Conservation (phyloP, 2,797 vertebrate genomes). For the Gobio occitaniae region DNA sequence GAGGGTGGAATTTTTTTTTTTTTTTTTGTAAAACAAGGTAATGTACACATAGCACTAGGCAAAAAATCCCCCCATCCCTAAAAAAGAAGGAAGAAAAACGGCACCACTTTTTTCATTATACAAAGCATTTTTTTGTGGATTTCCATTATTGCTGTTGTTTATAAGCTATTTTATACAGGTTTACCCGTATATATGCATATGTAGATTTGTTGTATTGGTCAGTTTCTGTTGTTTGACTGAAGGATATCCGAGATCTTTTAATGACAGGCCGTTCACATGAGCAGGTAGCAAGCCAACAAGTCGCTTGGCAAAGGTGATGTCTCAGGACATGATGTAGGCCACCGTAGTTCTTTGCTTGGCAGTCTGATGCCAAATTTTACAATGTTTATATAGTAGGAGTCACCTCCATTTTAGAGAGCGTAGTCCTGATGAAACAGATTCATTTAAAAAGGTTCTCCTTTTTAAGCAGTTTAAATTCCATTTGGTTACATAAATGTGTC, state of each 20-base stretch:
- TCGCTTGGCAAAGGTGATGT: conserved; percentile 12
- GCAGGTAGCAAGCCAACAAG: conserved; percentile 32
- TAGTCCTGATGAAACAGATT: neutral
- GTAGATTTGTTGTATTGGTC: conserved; percentile 54
- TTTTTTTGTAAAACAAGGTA: conserved; percentile 70
- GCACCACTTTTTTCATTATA: conserved; percentile 73
- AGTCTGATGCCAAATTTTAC: conserved; percentile 65
- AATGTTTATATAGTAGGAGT: conserved; percentile 58
- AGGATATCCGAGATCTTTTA: conserved; percentile 36
- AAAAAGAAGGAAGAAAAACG: neutral
- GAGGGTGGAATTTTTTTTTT: conserved; percentile 64
- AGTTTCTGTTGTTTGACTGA: conserved; percentile 28
- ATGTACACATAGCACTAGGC: conserved; percentile 63
- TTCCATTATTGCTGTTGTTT: conserved; percentile 77
- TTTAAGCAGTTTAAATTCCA: neutral
- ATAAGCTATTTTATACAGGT: conserved; percentile 82
- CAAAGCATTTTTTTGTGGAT: conserved; percentile 69
- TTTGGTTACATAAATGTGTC: neutral
- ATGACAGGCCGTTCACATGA: conserved; percentile 12
- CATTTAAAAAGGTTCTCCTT: neutral
- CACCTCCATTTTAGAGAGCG: conserved; percentile 13
- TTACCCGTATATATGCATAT: conserved; percentile 39
- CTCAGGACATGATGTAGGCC: conserved; percentile 34
- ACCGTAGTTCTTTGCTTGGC: conserved; percentile 23
- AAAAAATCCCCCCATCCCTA: neutral